Base-by-base conservation (phyloP, 2,797 vertebrate species). In the Mastacembelus armatus region DNA sequence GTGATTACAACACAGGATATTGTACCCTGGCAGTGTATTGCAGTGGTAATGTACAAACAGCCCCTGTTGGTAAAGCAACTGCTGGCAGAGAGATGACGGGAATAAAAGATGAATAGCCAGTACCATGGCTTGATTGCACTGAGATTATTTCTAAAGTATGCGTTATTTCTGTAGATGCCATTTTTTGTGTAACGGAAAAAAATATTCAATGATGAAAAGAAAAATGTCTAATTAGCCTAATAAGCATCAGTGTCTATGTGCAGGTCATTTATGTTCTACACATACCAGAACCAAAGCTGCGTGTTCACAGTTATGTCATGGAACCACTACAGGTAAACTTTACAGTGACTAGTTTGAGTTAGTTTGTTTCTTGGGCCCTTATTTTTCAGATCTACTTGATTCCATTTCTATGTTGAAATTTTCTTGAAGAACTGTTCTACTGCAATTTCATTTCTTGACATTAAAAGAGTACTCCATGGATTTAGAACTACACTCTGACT, bases 91-190 rank as follows among this genome's bases (percentile, higher is more conserved):
- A 64, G 12, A 39, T 44, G 35, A 54, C 61, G 75, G 62, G 68
- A 79, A 84, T 72, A 49, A 50, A 63, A 32, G 43, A 35, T 57
- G 60, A 39, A 42, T 40, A 36, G 57, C 1, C 66, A 74, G 76
- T 52, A 39, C 59, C 66, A 69, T n/a, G 54, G 44, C 4, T 66
- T 66, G 47, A 80, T 79, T 51, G 66, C 58, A 80, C 72, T 80
- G 47, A 18, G 59, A 58, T 57, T 85, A 73, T 84, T 82, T 72
- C 30, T 49, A 65, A 54, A 77, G 57, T 58, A 43, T 3, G n/a
- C 24, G 43, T 70, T 78, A 70, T 85, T 74, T 66, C 49, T 72
- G 76, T 16, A 22, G 3, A 19, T 74, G 18, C 33, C 4, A 38
- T 40, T 63, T 76, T 29, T 43, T 57, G 64, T 19, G 22, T n/a